Conservation (phyloP, 2,888 invertebrate genomes). For the Syrphus vitripennis region DNA sequence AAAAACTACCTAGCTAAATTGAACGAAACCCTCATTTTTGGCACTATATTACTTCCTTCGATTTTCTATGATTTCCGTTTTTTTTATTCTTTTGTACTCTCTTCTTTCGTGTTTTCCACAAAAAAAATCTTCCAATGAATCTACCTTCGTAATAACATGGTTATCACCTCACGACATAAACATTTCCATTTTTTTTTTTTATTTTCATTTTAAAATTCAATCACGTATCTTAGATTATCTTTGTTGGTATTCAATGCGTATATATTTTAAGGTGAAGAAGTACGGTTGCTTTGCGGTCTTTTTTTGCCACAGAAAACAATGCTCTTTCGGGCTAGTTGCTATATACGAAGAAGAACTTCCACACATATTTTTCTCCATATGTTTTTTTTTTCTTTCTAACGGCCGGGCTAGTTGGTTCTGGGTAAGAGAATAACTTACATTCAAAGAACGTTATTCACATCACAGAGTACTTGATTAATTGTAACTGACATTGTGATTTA, state of each 20-base stretch:
- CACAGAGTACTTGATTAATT: constrained; percentile 61
- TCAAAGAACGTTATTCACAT: constrained; percentile 57
- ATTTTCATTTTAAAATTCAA: constrained; percentile 37
- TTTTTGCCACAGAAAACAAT: constrained; percentile 14
- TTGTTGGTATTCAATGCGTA: constrained; percentile 45
- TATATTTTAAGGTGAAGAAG: constrained; percentile 63
- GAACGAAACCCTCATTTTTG: neutral
- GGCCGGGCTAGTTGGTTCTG: too few relatives aligned
- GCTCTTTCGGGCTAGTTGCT: neutral
- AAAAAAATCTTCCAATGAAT: neutral
- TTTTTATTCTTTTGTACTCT: neutral
- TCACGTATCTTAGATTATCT: constrained; percentile 33
- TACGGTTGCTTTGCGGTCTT: constrained; percentile 63
- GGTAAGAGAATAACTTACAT: constrained; percentile 3
- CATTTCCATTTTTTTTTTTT: neutral
- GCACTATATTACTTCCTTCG: neutral
- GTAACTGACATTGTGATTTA: constrained; percentile 61
- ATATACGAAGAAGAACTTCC: constrained; percentile 16
- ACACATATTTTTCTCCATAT: constrained; percentile 1
- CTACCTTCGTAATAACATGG: neutral
- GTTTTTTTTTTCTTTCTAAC: constrained; percentile 42
- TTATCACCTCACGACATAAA: neutral
- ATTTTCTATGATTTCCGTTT: constrained; percentile 2
- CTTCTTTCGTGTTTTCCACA: neutral
- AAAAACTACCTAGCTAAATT: neutral